phyloP scores from a whole-genome alignment of 1,140 invertebrate species.

The Sinella curviseta region DNA sequence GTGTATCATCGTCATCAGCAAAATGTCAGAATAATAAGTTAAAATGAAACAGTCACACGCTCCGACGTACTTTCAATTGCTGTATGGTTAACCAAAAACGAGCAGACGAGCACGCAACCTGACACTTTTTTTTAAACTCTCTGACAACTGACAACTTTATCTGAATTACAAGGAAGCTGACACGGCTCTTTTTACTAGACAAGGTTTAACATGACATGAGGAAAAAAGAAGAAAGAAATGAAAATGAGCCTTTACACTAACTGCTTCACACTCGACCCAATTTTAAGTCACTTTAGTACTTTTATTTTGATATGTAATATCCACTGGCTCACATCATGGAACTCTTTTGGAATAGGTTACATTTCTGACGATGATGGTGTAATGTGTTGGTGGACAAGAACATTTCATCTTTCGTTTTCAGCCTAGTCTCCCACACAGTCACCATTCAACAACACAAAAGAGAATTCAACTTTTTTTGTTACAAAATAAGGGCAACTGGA shows the following conservation, averaged over 20 bases:
- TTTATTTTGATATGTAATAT: too few relatives aligned
- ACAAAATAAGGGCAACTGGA: too few relatives aligned
- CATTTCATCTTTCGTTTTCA: too few relatives aligned
- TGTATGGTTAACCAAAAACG: not conserved
- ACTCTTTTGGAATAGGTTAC: too few relatives aligned
- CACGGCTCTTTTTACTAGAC: not conserved
- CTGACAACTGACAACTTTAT: conserved; percentile 17
- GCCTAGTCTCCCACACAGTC: too few relatives aligned
- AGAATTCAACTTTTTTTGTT: too few relatives aligned
- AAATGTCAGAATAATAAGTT: too few relatives aligned
- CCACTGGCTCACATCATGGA: too few relatives aligned
- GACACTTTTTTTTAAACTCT: not conserved
- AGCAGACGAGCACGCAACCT: conserved; percentile 2
- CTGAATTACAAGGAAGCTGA: not conserved
- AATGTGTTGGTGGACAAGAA: too few relatives aligned
- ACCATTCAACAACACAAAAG: too few relatives aligned
- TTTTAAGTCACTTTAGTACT: not conserved
- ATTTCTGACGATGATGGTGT: too few relatives aligned
- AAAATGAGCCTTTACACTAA: not conserved
- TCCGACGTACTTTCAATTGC: not conserved
- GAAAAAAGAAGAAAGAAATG: not conserved
- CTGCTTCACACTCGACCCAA: not conserved
- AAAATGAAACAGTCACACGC: not conserved
- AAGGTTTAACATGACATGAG: not conserved
- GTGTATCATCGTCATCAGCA: not conserved